Evolutionary conservation across 1,140 invertebrate genomes (phyloP).

Genomic region (Myzus persicae): DNA sequence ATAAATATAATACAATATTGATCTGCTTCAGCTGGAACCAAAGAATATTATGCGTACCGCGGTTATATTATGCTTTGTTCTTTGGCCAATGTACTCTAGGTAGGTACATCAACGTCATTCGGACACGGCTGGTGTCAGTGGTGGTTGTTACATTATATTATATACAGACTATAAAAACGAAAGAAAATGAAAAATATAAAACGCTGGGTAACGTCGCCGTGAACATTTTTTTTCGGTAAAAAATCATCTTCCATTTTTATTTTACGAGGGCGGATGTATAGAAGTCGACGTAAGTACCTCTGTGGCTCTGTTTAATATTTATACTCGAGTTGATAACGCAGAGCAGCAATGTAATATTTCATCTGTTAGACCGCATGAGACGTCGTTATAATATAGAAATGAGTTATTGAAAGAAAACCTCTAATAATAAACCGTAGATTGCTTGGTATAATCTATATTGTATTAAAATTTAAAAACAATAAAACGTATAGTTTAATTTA

Average conservation of each 20-base stretch:
- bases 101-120: background rate
- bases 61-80: conserved; percentile 19
- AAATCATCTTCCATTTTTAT: background rate
- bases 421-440: background rate
- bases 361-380: background rate
- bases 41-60: background rate
- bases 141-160: background rate
- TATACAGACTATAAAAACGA: background rate
- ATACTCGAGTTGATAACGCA: background rate
- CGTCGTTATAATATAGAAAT: background rate
- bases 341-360: background rate
- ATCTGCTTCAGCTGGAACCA: background rate
- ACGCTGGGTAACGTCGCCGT: background rate
- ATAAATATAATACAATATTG: background rate
- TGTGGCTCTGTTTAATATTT: no score
- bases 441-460: background rate
- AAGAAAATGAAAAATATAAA: background rate
- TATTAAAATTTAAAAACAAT: no score
- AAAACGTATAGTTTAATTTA: background rate
- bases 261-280: background rate
- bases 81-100: background rate
- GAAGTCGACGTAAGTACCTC: background rate
- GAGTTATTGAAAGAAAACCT: background rate
- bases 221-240: background rate
- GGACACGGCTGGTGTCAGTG: background rate